Base-by-base conservation (phyloP, 2,797 vertebrate species). In the Loris lydekkerianus region DNA sequence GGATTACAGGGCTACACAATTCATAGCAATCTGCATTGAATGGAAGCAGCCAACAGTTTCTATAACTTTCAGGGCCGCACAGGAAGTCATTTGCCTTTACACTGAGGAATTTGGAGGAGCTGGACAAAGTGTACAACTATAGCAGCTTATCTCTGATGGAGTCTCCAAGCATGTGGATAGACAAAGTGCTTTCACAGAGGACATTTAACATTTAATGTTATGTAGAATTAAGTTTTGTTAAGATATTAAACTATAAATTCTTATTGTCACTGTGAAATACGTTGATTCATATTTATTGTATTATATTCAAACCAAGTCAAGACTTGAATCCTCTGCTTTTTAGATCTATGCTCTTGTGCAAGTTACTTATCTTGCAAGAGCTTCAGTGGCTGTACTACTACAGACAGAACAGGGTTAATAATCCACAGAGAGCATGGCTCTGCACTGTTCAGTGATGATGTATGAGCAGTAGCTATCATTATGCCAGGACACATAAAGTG, bases 101-200 rank as follows among this genome's bases (percentile, higher is more conserved):
- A 5, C 0, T 10, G 25, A 69, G 70, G 43, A 67, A 11, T 18
- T 40, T 6, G n/a, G 58, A 46, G 23, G 15, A 27, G 5, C 67
- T 37, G 4, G 20, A 67, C 29, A 13, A 7, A 8, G 7, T 1
- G 4, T 2, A 25, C 49, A 60, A 0, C 14, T 9, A 15, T 18
- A 37, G 11, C 58, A 40, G 15, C 27, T 53, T 7, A 9, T n/a
- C 58, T 21, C 4, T 82, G 56, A 67, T 17, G 31, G 0, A 63
- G 43, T 53, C 29, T 10, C 8, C 25, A 37, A 58, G 53, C 3
- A n/a, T 46, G 46, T 88, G 60, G 10, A 17, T 2, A 14, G 49
- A 25, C 10, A 56, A 93, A 56, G 21, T 23, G 7, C 58, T 70
- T 81, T 72, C 21, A 10, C 34, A 53, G 11, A 60, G 13, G 76